These are phyloP conservation scores for Smutsia temminckii DNA, from an alignment of 2,797 vertebrate species.

Conservation along the genomic window DNA sequence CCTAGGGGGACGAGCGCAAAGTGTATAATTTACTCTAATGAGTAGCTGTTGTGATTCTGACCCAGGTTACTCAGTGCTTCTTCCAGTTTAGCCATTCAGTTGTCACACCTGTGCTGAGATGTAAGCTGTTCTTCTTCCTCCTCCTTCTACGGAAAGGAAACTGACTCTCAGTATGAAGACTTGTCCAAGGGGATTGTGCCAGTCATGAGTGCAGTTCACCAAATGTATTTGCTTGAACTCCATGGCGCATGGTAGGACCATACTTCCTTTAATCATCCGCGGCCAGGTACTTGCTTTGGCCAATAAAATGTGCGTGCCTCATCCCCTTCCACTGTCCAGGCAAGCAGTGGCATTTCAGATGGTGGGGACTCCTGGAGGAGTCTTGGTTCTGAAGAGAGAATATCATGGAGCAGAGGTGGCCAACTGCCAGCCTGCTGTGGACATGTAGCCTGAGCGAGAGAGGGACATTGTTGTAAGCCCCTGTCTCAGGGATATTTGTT, in stretches of 20 bases:
- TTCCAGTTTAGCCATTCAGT: neutral
- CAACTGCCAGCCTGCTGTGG: neutral
- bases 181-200: neutral
- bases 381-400: neutral
- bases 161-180: neutral
- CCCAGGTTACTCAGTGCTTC: neutral
- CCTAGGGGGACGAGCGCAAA: neutral
- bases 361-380: neutral
- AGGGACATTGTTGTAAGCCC: neutral
- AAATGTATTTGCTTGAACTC: neutral
- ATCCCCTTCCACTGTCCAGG: neutral
- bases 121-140: no score
- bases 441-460: neutral
- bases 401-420: neutral
- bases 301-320: neutral
- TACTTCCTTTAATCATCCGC: neutral
- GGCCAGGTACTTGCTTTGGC: neutral
- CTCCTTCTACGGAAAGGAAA: neutral
- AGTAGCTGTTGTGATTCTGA: neutral
- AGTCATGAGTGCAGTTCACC: neutral
- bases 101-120: neutral
- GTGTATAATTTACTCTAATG: neutral
- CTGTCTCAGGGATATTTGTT: neutral
- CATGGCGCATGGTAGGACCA: neutral
- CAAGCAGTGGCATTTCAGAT: neutral